Conservation (phyloP, 2,113 vertebrate genomes). For the Peromyscus polionotus region DNA sequence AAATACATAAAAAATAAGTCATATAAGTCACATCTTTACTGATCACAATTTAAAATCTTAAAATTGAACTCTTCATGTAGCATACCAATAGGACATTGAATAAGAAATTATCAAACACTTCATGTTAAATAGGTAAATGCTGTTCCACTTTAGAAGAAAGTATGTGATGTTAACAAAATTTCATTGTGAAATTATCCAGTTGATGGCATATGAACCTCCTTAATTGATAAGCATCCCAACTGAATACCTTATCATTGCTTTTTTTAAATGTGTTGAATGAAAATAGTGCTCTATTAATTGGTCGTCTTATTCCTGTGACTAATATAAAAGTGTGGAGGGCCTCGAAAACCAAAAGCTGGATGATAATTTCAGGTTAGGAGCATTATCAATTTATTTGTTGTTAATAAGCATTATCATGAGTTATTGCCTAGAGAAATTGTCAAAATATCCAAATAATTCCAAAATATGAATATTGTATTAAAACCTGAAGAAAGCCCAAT, state of each 20-base stretch:
- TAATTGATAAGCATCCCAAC: neutral
- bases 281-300: constrained; percentile 93
- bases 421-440: constrained; percentile 94
- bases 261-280: neutral
- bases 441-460: constrained; percentile 92
- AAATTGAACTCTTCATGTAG: constrained; percentile 92
- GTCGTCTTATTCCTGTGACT: constrained; percentile 89
- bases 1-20: constrained; percentile 93
- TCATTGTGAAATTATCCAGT: constrained; percentile 94
- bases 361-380: constrained; percentile 87
- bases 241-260: neutral
- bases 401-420: constrained; percentile 88
- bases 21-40: constrained; percentile 91
- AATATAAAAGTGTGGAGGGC: constrained; percentile 85
- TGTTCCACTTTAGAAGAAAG: constrained; percentile 91
- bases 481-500: constrained; percentile 90
- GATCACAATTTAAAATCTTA: constrained; percentile 92
- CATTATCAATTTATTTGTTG: neutral
- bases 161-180: constrained; percentile 85
- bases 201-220: constrained; percentile 58
- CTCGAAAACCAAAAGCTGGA: constrained; percentile 92
- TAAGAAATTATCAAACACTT: constrained; percentile 85
- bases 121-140: constrained; percentile 93
- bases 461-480: constrained; percentile 89
- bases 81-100: constrained; percentile 89